These are phyloP conservation scores for Exaiptasia diaphana DNA, from an alignment of 64 coral and sea anemone species.

Conservation along the genomic window DNA sequence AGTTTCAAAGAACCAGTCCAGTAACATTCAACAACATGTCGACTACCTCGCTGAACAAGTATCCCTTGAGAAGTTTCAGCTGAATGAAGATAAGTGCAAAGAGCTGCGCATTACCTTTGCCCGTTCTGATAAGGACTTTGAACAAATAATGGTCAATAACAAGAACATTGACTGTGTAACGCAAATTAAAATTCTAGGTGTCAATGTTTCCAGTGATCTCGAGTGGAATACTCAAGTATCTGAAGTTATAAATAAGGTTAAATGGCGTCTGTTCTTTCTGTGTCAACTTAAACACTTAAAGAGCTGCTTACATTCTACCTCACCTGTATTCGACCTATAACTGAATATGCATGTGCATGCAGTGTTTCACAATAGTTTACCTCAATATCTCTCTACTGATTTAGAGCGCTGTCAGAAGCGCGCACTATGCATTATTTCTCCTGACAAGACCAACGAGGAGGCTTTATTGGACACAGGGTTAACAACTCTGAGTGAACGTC, in stretches of 20 bases:
- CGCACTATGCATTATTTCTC: conserved; percentile 39
- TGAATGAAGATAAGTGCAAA: conserved; percentile 22
- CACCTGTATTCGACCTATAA: conserved; percentile 37
- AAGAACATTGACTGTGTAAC: conserved; percentile 60
- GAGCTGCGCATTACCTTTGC: conserved; percentile 18
- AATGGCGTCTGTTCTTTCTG: conserved; percentile 43
- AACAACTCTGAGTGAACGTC: too few relatives aligned
- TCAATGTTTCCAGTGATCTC: conserved; percentile 61
- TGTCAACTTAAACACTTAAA: conserved; percentile 37
- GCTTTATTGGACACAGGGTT: too few relatives aligned
- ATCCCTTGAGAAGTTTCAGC: conserved; percentile 4
- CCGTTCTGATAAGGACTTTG: conserved; percentile 40
- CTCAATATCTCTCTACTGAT: conserved; percentile 21
- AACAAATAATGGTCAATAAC: conserved; percentile 58
- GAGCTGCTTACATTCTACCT: conserved; percentile 26
- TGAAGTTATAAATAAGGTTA: conserved; percentile 41
- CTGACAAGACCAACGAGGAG: background rate
- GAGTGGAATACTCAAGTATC: conserved; percentile 66
- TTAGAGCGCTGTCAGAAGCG: conserved; percentile 50
- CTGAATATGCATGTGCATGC: conserved; percentile 32
- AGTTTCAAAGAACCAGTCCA: background rate
- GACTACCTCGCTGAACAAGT: background rate
- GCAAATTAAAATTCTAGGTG: conserved; percentile 63
- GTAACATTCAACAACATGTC: background rate
- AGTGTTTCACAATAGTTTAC: conserved; percentile 42